Conservation (phyloP, 2,888 invertebrate genomes). For the Leptinotarsa peninsularis region DNA sequence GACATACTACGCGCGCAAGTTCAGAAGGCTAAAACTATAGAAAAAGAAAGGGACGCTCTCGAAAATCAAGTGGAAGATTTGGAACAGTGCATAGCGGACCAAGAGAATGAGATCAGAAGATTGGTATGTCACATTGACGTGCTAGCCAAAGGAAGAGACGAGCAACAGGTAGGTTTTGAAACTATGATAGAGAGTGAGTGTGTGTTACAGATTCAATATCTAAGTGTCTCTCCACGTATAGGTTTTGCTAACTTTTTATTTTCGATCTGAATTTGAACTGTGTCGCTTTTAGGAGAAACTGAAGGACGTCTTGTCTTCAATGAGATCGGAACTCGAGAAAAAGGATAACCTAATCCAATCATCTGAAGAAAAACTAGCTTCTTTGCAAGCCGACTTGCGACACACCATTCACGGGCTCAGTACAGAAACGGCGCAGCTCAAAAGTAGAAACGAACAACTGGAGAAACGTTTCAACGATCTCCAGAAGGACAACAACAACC, state of each 20-base stretch:
- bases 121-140: conserved; percentile 69
- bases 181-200: no score
- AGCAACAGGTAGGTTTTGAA: conserved; percentile 58
- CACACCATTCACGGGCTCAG: conserved; percentile 58
- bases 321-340: conserved; percentile 60
- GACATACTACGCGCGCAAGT: conserved; percentile 56
- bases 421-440: conserved; percentile 55
- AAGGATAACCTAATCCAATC: conserved; percentile 58
- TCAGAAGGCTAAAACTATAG: conserved; percentile 58
- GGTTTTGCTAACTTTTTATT: no score
- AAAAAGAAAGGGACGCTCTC: conserved; percentile 68
- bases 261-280: neutral
- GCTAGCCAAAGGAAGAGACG: conserved; percentile 61
- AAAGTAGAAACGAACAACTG: conserved; percentile 49
- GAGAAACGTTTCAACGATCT: conserved; percentile 19
- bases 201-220: no score
- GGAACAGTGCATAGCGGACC: conserved; percentile 70
- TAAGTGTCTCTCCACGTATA: no score
- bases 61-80: conserved; percentile 69
- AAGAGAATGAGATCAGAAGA: conserved; percentile 71
- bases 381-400: conserved; percentile 58
- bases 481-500: conserved; percentile 16
- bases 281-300: conserved; percentile 52
- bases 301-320: conserved; percentile 55
- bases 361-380: conserved; percentile 60